Conservation (phyloP, 2,113 vertebrate genomes). For the Syrrhaptes paradoxus region DNA sequence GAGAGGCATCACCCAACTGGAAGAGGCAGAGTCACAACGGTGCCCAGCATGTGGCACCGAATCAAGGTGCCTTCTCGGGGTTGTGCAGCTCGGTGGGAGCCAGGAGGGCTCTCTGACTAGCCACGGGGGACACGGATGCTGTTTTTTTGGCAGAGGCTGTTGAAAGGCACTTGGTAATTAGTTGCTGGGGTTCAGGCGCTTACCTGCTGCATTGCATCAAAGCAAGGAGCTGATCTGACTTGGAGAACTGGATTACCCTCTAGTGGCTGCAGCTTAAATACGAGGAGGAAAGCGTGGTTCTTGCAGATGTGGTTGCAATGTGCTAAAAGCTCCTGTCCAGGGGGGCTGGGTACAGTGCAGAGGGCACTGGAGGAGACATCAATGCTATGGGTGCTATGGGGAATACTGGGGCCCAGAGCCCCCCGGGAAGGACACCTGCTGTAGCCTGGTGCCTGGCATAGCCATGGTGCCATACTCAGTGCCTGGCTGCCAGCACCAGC, state of each 20-base stretch:
- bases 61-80: neutral
- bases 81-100: neutral
- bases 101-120: neutral
- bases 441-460: neutral
- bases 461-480: fast-evolving
- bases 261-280: slow-evolving; percentile 54
- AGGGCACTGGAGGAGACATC: neutral
- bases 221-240: neutral
- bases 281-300: neutral
- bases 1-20: neutral
- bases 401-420: neutral
- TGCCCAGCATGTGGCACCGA: neutral
- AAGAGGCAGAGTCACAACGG: neutral
- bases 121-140: neutral
- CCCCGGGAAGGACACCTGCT: neutral
- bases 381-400: neutral
- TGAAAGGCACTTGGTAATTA: neutral
- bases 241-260: slow-evolving; percentile 53
- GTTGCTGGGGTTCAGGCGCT: neutral
- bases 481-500: neutral
- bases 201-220: neutral
- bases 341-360: neutral
- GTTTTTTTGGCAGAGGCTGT: neutral
- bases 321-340: neutral
- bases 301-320: neutral